Conservation (phyloP, 2,797 vertebrate species). For the Adrianichthys oophorus region DNA sequence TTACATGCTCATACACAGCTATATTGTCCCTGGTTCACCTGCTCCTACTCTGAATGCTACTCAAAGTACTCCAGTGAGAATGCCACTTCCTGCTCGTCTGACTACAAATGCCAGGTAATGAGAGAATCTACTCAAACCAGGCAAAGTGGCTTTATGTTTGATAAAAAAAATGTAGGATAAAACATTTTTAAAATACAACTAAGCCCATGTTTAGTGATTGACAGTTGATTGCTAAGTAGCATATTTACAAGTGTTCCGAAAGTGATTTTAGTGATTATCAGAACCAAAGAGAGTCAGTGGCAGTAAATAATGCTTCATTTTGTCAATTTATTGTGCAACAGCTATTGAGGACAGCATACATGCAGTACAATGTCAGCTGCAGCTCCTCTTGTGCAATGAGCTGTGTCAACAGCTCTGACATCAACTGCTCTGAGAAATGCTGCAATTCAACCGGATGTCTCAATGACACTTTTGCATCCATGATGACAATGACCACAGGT, state of each 20-base stretch:
- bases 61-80: constrained; percentile 57
- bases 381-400: constrained; percentile 51
- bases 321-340: constrained; percentile 52
- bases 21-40: constrained; percentile 69
- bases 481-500: constrained; percentile 68
- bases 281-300: not conserved
- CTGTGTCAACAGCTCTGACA: constrained; percentile 39
- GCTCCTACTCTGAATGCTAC: constrained; percentile 71
- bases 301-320: not conserved
- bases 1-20: constrained; percentile 10
- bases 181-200: not conserved
- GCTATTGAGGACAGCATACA: constrained; percentile 62
- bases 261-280: no score
- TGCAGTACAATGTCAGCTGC: constrained; percentile 68
- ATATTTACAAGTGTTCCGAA: no score
- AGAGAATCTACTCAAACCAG: not conserved
- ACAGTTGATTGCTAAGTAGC: no score
- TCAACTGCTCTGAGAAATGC: constrained; percentile 71
- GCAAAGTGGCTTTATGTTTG: not conserved
- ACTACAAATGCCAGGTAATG: constrained; percentile 71
- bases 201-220: no score
- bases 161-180: not conserved
- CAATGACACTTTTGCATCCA: constrained; percentile 48
- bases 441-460: constrained; percentile 75
- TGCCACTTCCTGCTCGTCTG: constrained; percentile 32